Evolutionary conservation across 2,113 vertebrate genomes (phyloP).

Genomic region (Rostratula benghalensis): DNA sequence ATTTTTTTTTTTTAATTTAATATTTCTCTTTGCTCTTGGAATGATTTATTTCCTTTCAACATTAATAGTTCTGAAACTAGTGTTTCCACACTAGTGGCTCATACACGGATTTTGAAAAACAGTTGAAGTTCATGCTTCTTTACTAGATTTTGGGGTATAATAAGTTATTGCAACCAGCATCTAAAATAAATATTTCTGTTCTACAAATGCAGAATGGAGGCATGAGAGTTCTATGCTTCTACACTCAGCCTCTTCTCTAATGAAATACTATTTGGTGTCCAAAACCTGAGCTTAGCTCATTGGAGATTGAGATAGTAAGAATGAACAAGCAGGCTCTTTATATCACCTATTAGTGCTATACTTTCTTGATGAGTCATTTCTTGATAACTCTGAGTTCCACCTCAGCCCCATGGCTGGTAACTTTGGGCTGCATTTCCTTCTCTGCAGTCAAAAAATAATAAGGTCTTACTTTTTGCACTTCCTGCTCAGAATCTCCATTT

Average conservation of each 20-base stretch:
- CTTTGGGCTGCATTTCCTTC: neutral
- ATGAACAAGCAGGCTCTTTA: neutral
- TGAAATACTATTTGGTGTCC: neutral
- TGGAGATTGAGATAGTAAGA: neutral
- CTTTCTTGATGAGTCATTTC: neutral
- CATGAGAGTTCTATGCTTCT: neutral
- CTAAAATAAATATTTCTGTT: neutral
- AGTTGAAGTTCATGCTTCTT: neutral
- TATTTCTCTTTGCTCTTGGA: neutral
- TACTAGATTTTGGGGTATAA: neutral
- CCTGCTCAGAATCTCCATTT: constrained; percentile 18
- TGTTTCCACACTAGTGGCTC: neutral
- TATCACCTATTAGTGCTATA: neutral
- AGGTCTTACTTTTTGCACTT: neutral
- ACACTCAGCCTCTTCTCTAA: neutral
- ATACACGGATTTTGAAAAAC: neutral
- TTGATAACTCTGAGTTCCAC: neutral
- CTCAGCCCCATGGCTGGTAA: neutral
- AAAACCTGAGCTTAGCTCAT: neutral
- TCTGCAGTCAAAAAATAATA: neutral
- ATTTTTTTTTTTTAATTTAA: neutral
- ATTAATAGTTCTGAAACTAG: neutral
- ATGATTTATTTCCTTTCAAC: neutral
- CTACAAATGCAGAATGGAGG: neutral
- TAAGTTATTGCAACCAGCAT: neutral